phyloP scores from a whole-genome alignment of 2,113 vertebrate genomes.

The Sceloporus tristichus region DNA sequence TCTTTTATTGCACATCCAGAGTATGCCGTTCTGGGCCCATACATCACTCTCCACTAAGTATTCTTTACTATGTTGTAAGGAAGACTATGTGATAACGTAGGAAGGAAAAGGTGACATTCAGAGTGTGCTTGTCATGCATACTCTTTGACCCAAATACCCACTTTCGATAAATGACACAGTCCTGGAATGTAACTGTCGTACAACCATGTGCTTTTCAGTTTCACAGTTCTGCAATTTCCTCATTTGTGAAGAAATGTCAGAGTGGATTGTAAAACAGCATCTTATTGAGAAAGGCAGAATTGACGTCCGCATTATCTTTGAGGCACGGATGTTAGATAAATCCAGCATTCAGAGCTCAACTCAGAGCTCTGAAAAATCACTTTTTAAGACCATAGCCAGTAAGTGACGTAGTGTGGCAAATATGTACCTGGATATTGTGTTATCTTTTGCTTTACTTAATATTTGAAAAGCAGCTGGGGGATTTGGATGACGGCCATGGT shows the following conservation, averaged over 20 bases:
- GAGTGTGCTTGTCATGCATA: not conserved
- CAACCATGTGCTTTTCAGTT: not conserved
- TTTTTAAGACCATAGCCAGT: too few relatives aligned
- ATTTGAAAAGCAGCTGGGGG: not conserved
- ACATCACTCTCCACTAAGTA: too few relatives aligned
- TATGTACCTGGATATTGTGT: not conserved
- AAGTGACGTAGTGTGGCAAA: not conserved
- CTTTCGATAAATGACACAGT: not conserved
- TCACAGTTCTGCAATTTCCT: not conserved
- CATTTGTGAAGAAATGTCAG: not conserved
- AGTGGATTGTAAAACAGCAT: too few relatives aligned
- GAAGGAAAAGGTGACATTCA: not conserved
- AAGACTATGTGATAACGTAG: not conserved
- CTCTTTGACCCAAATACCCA: not conserved
- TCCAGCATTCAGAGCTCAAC: too few relatives aligned
- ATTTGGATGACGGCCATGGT: not conserved
- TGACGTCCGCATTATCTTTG: too few relatives aligned
- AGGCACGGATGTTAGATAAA: too few relatives aligned
- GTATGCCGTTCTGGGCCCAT: too few relatives aligned
- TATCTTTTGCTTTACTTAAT: too few relatives aligned
- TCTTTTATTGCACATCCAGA: too few relatives aligned
- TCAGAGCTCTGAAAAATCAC: too few relatives aligned
- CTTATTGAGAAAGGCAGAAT: too few relatives aligned
- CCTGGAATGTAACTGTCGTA: not conserved
- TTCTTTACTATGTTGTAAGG: too few relatives aligned